phyloP scores from a whole-genome alignment of 2,888 invertebrate genomes.

The Omphaloscelis lunosa region DNA sequence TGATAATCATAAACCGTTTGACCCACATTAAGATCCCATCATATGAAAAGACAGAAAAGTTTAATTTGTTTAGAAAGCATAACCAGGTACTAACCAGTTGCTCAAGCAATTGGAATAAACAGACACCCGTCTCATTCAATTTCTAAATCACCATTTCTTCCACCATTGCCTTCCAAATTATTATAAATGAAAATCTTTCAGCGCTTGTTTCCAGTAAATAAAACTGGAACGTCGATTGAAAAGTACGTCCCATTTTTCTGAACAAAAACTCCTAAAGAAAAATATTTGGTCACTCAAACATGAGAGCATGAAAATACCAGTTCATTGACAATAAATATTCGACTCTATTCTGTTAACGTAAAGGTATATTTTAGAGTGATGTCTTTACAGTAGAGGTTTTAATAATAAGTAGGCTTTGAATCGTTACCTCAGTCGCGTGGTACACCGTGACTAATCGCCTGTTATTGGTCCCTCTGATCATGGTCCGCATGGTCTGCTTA shows the following conservation, averaged over 20 bases:
- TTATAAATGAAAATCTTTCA: constrained; percentile 55
- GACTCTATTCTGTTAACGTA: constrained; percentile 15
- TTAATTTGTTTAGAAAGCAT: not conserved
- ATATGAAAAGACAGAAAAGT: not conserved
- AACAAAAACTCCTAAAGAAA: constrained; percentile 71
- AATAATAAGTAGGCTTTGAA: constrained; percentile 51
- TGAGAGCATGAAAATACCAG: constrained; percentile 58
- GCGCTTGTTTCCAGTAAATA: constrained; percentile 57
- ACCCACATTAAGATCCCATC: not conserved
- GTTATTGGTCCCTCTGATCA: constrained; percentile 48
- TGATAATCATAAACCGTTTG: not conserved
- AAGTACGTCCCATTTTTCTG: constrained; percentile 66
- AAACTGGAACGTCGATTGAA: constrained; percentile 56
- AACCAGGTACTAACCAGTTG: constrained; percentile 16
- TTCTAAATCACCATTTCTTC: constrained; percentile 48
- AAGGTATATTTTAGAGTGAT: constrained; percentile 55
- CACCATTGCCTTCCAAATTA: constrained; percentile 59
- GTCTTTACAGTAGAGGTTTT: constrained; percentile 48
- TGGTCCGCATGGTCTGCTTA: constrained; percentile 32
- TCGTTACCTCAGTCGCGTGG: constrained; percentile 46
- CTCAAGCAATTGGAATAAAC: constrained; percentile 35
- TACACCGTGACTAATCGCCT: constrained; percentile 34
- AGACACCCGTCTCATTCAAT: constrained; percentile 38
- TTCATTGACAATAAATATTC: constrained; percentile 48
- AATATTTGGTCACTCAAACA: constrained; percentile 76